phyloP scores from a whole-genome alignment of 2,888 invertebrate species.

The Diarsia brunnea region DNA sequence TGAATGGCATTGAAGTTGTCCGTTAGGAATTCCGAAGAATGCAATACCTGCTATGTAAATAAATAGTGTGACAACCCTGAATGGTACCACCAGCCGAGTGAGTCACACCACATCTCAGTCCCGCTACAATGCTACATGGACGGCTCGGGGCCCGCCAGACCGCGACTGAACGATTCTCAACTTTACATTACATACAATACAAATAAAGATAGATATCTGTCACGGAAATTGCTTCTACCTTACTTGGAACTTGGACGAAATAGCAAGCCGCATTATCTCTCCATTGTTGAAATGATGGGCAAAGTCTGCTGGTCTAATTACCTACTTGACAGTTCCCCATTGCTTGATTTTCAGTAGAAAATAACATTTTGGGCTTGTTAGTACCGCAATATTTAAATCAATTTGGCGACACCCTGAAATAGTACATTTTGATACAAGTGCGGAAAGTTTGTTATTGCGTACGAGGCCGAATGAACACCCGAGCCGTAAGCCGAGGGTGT shows the following conservation, averaged over 20 bases:
- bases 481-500: too few relatives aligned
- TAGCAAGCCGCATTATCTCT: not conserved
- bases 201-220: slow-evolving; percentile 53
- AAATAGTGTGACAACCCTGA: slow-evolving; percentile 54
- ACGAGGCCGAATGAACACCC: too few relatives aligned
- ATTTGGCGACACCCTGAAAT: not conserved
- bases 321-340: not conserved
- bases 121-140: slow-evolving; percentile 72
- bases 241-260: slow-evolving; percentile 11
- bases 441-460: too few relatives aligned
- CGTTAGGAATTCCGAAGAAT: slow-evolving; percentile 6
- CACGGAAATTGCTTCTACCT: slow-evolving; percentile 40
- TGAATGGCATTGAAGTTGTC: not conserved
- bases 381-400: not conserved
- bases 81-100: slow-evolving; percentile 46
- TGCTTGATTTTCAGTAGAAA: not conserved
- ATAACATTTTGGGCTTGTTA: not conserved
- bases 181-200: slow-evolving; percentile 59
- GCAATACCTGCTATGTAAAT: not conserved
- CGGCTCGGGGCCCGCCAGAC: slow-evolving; percentile 62
- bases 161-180: slow-evolving; percentile 69
- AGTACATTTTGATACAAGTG: too few relatives aligned
- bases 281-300: not conserved
- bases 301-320: not conserved
- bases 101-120: slow-evolving; percentile 67